A percentile compares a stretch with the other conserved stretches of the same genome.
Evolutionary conservation across 2,888 invertebrate genomes (phyloP).

Genomic region (Drosophila vallismaia): DNA sequence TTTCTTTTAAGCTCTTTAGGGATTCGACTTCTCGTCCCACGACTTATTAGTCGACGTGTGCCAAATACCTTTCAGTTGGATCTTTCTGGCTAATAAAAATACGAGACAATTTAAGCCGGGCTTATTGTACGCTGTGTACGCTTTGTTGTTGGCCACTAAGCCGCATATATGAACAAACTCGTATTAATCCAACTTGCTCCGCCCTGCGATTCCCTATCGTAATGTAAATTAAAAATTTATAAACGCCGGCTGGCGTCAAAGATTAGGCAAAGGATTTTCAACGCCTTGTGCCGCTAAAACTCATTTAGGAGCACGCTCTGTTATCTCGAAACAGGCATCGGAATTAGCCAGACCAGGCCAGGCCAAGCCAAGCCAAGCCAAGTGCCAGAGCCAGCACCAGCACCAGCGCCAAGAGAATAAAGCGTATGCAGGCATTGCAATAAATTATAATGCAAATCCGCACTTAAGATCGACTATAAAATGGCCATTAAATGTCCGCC

Average conservation of each 20-base stretch:
- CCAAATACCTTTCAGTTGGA: conserved; percentile 9
- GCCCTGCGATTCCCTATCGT: background rate
- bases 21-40: too few relatives aligned
- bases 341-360: conserved; percentile 55
- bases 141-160: conserved; percentile 43
- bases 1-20: too few relatives aligned
- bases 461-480: conserved; percentile 53
- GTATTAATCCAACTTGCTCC: conserved; percentile 9
- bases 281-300: conserved; percentile 41
- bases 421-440: conserved; percentile 61
- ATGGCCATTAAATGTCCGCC: conserved; percentile 54
- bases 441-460: conserved; percentile 75
- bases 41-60: conserved; percentile 43
- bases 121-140: conserved; percentile 15
- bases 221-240: conserved; percentile 59
- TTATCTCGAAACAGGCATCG: conserved; percentile 59
- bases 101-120: conserved; percentile 64
- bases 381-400: too few relatives aligned
- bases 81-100: conserved; percentile 53
- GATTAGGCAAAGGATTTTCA: conserved; percentile 62
- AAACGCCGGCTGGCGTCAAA: conserved; percentile 53
- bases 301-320: conserved; percentile 59
- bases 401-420: conserved; percentile 8
- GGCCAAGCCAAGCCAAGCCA: too few relatives aligned
- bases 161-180: conserved; percentile 17